phyloP scores from a whole-genome alignment of 2,797 vertebrate species.

The Hozukius guyotensis region DNA sequence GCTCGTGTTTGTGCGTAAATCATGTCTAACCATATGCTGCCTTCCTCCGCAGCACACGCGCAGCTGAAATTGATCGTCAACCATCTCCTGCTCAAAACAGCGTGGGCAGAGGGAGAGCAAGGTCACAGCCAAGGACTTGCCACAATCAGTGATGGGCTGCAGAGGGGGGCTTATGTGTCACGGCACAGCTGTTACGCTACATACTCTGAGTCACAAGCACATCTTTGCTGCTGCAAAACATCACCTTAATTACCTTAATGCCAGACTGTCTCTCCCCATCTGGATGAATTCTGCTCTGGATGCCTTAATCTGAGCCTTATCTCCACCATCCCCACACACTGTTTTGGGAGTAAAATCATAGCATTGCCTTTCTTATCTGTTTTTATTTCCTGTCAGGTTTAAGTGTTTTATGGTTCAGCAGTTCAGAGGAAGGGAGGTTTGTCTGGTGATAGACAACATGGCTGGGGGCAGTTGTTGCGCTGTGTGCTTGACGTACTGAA shows the following conservation, averaged over 20 bases:
- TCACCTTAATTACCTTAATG: conserved; percentile 68
- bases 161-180: conserved; percentile 63
- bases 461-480: conserved; percentile 49
- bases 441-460: conserved; percentile 63
- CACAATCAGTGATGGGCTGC: conserved; percentile 70
- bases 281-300: conserved; percentile 27
- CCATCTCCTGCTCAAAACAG: conserved; percentile 61
- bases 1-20: conserved; percentile 67
- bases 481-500: conserved; percentile 46
- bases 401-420: conserved; percentile 68
- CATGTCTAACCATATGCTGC: conserved; percentile 69
- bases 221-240: conserved; percentile 58
- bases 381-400: conserved; percentile 65
- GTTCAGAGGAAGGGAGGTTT: conserved; percentile 56
- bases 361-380: conserved; percentile 49
- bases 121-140: conserved; percentile 80
- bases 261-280: conserved; percentile 30
- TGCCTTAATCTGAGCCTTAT: conserved; percentile 49
- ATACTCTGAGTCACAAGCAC: conserved; percentile 53
- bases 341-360: conserved; percentile 40
- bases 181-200: conserved; percentile 65
- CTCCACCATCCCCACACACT: conserved; percentile 28
- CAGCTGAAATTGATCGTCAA: conserved; percentile 73
- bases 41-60: conserved; percentile 46
- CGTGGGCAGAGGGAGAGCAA: conserved; percentile 68